Conservation (phyloP, 2,797 vertebrate genomes). For the Poeciliopsis presidionis region DNA sequence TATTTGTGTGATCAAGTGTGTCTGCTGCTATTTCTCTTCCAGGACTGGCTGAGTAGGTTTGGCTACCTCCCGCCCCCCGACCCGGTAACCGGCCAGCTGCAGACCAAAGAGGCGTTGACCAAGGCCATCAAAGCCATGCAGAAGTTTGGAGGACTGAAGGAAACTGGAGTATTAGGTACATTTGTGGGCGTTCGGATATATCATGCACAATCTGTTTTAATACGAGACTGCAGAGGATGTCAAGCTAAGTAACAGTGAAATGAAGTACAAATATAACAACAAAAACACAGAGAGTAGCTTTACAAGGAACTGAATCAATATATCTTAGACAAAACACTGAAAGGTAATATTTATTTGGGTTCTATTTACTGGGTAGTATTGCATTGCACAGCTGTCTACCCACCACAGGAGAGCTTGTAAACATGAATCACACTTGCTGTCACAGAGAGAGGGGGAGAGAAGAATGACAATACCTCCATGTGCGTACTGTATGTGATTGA, state of each 20-base stretch:
- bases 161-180: conserved; percentile 75
- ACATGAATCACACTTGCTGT: conserved; percentile 46
- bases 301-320: conserved; percentile 34
- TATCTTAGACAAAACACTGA: conserved; percentile 20
- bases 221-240: background rate
- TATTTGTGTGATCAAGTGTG: conserved; percentile 38
- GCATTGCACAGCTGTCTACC: conserved; percentile 20
- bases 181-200: background rate
- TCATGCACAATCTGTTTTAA: background rate
- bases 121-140: conserved; percentile 96
- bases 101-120: conserved; percentile 90
- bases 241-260: conserved; percentile 3
- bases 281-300: conserved; percentile 9
- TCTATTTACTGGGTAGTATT: conserved; percentile 21
- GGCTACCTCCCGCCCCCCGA: conserved; percentile 93
- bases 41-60: conserved; percentile 97
- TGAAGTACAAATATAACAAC: conserved; percentile 11
- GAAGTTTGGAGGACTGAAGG: conserved; percentile 90
- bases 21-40: conserved; percentile 37
- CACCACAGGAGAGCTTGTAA: conserved; percentile 15
- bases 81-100: conserved; percentile 87
- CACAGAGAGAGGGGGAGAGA: conserved; percentile 5
- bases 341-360: conserved; percentile 26
- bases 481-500: conserved; percentile 34
- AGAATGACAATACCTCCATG: conserved; percentile 24